These are phyloP conservation scores for Carduelis carduelis DNA, from an alignment of 2,797 vertebrate species.

Conservation along the genomic window DNA sequence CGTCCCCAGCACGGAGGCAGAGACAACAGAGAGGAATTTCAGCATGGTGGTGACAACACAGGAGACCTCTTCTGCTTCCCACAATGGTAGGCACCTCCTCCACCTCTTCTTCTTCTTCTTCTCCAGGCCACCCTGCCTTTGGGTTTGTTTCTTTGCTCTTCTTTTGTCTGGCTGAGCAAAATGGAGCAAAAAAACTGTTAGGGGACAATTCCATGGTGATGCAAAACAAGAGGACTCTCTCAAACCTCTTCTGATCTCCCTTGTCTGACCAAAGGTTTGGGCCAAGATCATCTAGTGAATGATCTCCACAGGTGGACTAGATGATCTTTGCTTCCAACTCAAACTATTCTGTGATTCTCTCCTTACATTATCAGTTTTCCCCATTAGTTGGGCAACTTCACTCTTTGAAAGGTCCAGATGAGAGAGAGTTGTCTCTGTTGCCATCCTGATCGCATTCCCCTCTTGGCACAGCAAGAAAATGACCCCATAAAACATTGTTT, in stretches of 20 bases:
- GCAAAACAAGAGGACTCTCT: rapidly evolving
- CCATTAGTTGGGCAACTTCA: neutral
- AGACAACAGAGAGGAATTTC: neutral
- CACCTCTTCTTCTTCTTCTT: neutral
- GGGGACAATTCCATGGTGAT: neutral
- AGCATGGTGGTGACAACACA: neutral
- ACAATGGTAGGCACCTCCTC: conserved; percentile 20
- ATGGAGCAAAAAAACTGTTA: rapidly evolving
- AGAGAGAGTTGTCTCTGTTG: neutral
- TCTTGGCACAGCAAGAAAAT: neutral
- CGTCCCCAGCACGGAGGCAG: neutral
- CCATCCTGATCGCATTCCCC: neutral
- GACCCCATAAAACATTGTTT: neutral
- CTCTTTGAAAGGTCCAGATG: neutral
- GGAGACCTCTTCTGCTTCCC: conserved; percentile 58
- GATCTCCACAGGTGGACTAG: neutral
- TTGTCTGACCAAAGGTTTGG: neutral
- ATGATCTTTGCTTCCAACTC: neutral
- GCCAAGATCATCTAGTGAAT: neutral
- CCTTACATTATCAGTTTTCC: neutral
- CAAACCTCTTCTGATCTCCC: neutral
- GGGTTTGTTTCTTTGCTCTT: neutral
- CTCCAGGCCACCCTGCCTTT: neutral
- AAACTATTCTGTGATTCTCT: neutral
- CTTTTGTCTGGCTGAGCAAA: neutral